Evolutionary conservation across 2,797 vertebrate genomes (phyloP).

Genomic region (Mus spretus): DNA sequence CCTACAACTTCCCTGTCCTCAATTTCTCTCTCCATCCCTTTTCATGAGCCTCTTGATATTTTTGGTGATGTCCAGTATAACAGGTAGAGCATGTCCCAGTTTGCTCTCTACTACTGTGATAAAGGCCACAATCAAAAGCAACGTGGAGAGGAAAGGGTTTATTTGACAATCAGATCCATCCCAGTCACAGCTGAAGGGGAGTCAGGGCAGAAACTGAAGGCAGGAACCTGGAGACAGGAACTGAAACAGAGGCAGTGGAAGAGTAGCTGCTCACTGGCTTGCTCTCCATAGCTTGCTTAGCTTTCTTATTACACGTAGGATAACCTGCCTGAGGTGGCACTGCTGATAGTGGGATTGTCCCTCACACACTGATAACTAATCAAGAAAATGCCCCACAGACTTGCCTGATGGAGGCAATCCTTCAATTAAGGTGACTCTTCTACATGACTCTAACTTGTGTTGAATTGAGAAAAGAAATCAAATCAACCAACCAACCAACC

Average conservation of each 20-base stretch:
- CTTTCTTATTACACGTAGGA: background rate
- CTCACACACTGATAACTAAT: background rate
- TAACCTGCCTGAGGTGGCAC: background rate
- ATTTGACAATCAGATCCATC: background rate
- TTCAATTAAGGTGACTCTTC: background rate
- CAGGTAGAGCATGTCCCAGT: background rate
- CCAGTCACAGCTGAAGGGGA: background rate
- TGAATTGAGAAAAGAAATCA: background rate
- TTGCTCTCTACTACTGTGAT: background rate
- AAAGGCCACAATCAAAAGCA: background rate
- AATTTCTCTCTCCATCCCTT: background rate
- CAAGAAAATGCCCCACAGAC: background rate
- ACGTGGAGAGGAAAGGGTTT: background rate
- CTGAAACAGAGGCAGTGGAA: too few species aligned
- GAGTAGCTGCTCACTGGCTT: background rate
- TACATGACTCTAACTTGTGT: background rate
- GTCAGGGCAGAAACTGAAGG: background rate
- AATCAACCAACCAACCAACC: background rate
- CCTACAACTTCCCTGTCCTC: rapidly evolving
- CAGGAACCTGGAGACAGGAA: background rate
- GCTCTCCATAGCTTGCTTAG: background rate
- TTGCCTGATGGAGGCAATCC: background rate
- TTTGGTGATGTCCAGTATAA: background rate
- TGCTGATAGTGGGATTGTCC: background rate
- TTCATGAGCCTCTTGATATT: background rate